Percentiles rank a stretch among this genome's conserved stretches.
Conservation (phyloP, 2,888 invertebrate species). For the Philereme transversata region DNA sequence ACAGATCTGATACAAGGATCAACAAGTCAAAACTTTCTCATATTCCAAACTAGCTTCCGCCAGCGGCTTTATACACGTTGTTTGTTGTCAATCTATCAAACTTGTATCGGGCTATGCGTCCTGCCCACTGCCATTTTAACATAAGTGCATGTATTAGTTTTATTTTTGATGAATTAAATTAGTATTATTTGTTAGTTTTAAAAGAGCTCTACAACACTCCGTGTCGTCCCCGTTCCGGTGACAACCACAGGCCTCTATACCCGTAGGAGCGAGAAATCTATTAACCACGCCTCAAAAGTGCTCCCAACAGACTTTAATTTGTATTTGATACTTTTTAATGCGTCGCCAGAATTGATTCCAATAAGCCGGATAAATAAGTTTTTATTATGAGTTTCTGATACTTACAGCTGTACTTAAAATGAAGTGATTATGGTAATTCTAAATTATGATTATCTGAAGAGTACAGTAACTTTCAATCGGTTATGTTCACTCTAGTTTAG, state of each 20-base stretch:
- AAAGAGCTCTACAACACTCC: not conserved
- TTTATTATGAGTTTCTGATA: conserved; percentile 12
- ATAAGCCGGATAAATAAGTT: conserved; percentile 24
- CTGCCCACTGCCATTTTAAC: no score
- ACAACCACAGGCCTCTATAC: conserved; percentile 34
- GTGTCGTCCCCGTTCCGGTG: conserved; percentile 9
- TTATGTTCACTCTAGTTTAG: no score
- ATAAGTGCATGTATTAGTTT: no score
- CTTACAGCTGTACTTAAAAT: conserved; percentile 2
- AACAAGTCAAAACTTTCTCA: no score
- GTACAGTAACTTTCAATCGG: no score
- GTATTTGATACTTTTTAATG: conserved; percentile 30
- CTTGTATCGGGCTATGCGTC: no score
- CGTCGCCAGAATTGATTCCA: conserved; percentile 19
- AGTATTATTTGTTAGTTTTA: not conserved
- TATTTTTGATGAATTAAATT: no score
- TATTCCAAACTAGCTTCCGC: no score
- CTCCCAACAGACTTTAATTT: conserved; percentile 28
- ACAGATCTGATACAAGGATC: not conserved
- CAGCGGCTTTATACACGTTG: no score
- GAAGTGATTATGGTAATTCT: conserved; percentile 5
- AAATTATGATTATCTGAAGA: conserved; percentile 4
- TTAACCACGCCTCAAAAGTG: conserved; percentile 53
- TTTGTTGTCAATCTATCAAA: no score
- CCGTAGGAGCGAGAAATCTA: conserved; percentile 65